Conservation (phyloP, 2,797 vertebrate genomes). For the Pseudomugil gertrudae region DNA sequence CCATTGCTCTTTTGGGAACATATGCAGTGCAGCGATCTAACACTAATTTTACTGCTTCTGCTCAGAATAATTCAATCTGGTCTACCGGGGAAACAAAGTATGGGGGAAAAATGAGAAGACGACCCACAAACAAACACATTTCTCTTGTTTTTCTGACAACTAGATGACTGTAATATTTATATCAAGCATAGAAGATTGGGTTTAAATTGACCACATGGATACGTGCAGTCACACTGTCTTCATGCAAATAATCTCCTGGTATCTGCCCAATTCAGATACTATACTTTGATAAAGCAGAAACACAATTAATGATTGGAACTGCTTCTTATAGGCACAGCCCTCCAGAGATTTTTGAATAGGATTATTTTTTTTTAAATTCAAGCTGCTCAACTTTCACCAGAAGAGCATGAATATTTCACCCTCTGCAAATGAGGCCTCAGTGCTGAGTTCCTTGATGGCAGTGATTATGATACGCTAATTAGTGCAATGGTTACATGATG, state of each 20-base stretch:
- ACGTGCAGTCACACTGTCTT: constrained; percentile 20
- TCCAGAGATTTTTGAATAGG: constrained; percentile 44
- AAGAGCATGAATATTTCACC: constrained; percentile 64
- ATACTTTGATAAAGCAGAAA: constrained; percentile 33
- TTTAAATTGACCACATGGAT: constrained; percentile 18
- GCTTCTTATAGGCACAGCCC: constrained; percentile 28
- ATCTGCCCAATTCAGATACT: constrained; percentile 32
- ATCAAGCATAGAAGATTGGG: constrained; percentile 11
- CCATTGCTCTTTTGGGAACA: constrained; percentile 69
- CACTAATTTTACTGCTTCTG: constrained; percentile 71
- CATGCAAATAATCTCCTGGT: constrained; percentile 13
- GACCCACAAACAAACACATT: constrained; percentile 54
- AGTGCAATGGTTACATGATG: constrained; percentile 61
- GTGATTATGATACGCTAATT: constrained; percentile 71
- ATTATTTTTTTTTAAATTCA: constrained; percentile 64
- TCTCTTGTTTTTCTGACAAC: constrained; percentile 24
- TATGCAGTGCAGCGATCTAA: constrained; percentile 69
- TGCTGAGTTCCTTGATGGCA: constrained; percentile 63
- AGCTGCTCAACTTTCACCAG: constrained; percentile 51
- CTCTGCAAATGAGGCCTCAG: constrained; percentile 59
- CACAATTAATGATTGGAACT: constrained; percentile 41
- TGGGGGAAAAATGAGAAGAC: constrained; percentile 14
- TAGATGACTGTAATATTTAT: constrained; percentile 15
- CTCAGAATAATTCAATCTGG: constrained; percentile 73
- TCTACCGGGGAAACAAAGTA: constrained; percentile 54